Base-by-base conservation (phyloP, 2,888 invertebrate genomes). In the Idaea dimidiata region DNA sequence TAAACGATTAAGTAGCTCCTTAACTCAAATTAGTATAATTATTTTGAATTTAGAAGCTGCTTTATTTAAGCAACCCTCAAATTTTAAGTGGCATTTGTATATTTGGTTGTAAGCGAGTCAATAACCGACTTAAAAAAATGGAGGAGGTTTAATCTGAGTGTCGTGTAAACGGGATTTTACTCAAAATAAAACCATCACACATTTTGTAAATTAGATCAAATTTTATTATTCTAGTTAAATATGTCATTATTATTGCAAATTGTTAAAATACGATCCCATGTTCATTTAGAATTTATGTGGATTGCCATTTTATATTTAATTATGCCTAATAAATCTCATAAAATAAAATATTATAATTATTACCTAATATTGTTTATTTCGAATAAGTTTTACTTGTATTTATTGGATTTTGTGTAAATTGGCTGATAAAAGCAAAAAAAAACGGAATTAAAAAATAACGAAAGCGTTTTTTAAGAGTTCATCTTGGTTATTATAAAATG, bases 191-290 rank as follows among this genome's bases (percentile, higher is more conserved):
- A 43, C 14, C 43, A 43, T 43, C 43, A 43, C 43, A 43, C 43
- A 43, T 43, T 32, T 43, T 43, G 68, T 59, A 62, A 68, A 74
- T 75, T 75, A 78, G 75, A 75, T 77, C 76, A 75, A 77, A 76
- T 79, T 75, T 76, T 64, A 61, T 68, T 63, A 65, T 66, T 63
- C 43, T 24, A 66, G 66, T 62, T 43, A 61, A 57, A 64, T 62
- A 43, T 57, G 66, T 16, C 57, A 58, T 65, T 70, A 68, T 68
- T 72, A 70, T 68, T 65, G 67, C 66, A 68, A 24, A 67, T 68
- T 69, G 71, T 71, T 72, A 67, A 67, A 67, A 59, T 57, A 64
- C 54, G 58, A 66, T 69, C 63, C 66, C 62, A 62, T 58, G 43
- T 67, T 62, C 24, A 60, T 18, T 58, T 33, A 59, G 61, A 59